phyloP scores from a whole-genome alignment of 2,113 vertebrate species.

The Ameiurus melas region DNA sequence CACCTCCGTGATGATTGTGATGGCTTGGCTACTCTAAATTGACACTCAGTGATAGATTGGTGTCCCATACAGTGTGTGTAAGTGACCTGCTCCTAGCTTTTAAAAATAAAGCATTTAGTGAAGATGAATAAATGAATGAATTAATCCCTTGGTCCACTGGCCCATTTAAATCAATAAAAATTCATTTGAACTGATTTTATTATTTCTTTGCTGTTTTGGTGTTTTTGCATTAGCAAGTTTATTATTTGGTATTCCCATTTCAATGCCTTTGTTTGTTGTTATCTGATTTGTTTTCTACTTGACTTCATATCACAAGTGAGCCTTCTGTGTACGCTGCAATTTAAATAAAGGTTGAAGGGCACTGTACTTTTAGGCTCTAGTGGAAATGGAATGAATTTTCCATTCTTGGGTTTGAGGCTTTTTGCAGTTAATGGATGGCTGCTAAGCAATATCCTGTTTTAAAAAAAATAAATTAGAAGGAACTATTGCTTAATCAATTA shows the following conservation, averaged over 20 bases:
- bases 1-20: neutral
- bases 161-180: neutral
- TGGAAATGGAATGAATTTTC: slow-evolving; percentile 3
- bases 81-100: neutral
- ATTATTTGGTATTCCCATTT: neutral
- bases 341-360: neutral
- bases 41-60: neutral
- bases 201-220: neutral
- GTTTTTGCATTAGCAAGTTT: neutral
- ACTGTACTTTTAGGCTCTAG: neutral
- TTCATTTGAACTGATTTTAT: neutral
- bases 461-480: slow-evolving; percentile 33
- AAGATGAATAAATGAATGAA: neutral
- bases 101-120: neutral
- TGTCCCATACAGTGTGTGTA: neutral
- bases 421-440: slow-evolving; percentile 41
- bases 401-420: neutral
- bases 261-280: neutral
- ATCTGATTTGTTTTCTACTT: neutral
- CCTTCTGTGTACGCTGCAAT: neutral
- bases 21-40: neutral
- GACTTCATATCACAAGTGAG: neutral
- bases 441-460: slow-evolving; percentile 41
- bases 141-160: too few species aligned
- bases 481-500: slow-evolving; percentile 40